Percentiles rank a stretch among this genome's conserved stretches.
Conservation (phyloP, 2,797 vertebrate species). For the Valencia hispanica region DNA sequence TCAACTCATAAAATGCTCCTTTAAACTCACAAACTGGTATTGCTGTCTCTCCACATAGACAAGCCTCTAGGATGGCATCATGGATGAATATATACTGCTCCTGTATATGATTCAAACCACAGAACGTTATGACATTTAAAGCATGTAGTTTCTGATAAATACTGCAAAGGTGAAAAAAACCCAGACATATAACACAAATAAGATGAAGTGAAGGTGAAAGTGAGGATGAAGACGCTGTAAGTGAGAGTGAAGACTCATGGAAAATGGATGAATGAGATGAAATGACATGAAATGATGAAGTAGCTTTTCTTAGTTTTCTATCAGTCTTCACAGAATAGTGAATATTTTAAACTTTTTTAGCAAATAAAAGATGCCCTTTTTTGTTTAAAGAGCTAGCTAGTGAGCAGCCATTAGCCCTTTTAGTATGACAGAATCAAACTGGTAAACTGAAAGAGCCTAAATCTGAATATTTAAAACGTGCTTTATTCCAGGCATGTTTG, state of each 20-base stretch:
- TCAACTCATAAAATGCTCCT: slow-evolving; percentile 98
- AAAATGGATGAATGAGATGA: slow-evolving; percentile 56
- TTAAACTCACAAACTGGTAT: slow-evolving; percentile 98
- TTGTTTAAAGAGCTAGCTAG: background rate
- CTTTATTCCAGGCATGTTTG: background rate
- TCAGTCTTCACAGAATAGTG: slow-evolving; percentile 7
- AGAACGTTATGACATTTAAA: slow-evolving; percentile 22
- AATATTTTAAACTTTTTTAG: slow-evolving; percentile 15
- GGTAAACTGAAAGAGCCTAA: background rate
- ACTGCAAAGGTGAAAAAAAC: slow-evolving; percentile 1
- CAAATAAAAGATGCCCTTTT: slow-evolving; percentile 18
- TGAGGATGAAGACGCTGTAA: slow-evolving; percentile 43
- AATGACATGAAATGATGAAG: slow-evolving; percentile 36
- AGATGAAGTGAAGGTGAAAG: slow-evolving; percentile 36
- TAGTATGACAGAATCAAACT: background rate
- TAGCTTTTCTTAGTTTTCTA: slow-evolving; percentile 20
- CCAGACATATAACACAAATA: slow-evolving; percentile 12
- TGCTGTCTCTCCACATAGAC: slow-evolving; percentile 97
- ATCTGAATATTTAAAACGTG: background rate
- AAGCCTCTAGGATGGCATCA: slow-evolving; percentile 98
- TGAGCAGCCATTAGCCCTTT: background rate
- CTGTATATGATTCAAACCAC: slow-evolving; percentile 70
- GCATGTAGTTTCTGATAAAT: background rate
- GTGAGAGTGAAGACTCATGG: slow-evolving; percentile 51
- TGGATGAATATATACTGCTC: slow-evolving; percentile 99